Percentiles rank a stretch among this genome's conserved stretches.
These are phyloP conservation scores for Jacana jacana DNA, from an alignment of 2,113 vertebrate genomes.

Conservation along the genomic window DNA sequence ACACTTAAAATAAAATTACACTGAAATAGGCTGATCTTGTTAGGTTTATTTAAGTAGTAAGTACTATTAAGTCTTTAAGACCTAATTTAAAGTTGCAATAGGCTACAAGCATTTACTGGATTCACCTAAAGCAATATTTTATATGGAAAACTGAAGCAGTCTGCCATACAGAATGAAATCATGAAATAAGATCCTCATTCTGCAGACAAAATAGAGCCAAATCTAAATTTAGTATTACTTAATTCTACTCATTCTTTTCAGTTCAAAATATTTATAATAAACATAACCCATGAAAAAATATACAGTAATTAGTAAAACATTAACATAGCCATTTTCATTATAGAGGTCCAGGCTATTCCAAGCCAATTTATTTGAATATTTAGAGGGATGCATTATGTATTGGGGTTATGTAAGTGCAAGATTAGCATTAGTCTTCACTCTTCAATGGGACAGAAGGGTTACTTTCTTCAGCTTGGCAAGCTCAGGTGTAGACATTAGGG, in stretches of 20 bases:
- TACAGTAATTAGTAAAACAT: not conserved
- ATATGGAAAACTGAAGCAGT: not conserved
- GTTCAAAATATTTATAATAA: not conserved
- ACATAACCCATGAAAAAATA: not conserved
- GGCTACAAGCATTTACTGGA: not conserved
- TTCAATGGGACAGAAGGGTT: not conserved
- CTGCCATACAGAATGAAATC: not conserved
- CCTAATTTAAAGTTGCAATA: constrained; percentile 34
- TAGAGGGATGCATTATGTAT: not conserved
- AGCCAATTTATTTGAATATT: not conserved
- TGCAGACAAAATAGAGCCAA: not conserved
- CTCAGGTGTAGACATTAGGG: not conserved
- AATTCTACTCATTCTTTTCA: not conserved
- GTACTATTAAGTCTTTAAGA: constrained; percentile 23
- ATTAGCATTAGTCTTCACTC: not conserved
- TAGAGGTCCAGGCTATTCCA: not conserved
- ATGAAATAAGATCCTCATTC: not conserved
- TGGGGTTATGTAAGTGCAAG: not conserved
- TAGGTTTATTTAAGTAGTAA: constrained; percentile 53
- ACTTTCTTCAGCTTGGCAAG: not conserved
- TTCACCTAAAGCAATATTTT: constrained; percentile 1
- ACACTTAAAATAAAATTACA: constrained; percentile 57
- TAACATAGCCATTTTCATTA: not conserved
- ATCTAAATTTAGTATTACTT: not conserved
- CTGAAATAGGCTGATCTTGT: constrained; percentile 14